These are phyloP conservation scores for Burhinus oedicnemus DNA, from an alignment of 2,113 vertebrate species.

Conservation along the genomic window DNA sequence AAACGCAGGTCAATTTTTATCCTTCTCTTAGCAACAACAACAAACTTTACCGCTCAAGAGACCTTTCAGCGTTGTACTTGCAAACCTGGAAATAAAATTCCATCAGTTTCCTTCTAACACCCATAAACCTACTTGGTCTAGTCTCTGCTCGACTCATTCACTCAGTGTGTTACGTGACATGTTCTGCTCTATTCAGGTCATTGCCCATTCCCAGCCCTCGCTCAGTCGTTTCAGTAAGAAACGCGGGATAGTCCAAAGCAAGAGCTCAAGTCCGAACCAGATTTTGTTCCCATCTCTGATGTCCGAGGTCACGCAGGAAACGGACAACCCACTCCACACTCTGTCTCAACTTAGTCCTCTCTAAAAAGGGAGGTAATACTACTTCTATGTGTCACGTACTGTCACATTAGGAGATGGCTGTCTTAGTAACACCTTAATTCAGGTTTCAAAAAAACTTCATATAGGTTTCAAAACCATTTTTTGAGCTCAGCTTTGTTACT, in stretches of 20 bases:
- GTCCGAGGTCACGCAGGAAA: not conserved
- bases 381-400: not conserved
- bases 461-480: not conserved
- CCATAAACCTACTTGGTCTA: not conserved
- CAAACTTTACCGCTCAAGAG: not conserved
- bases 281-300: not conserved
- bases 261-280: not conserved
- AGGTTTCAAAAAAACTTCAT: not conserved
- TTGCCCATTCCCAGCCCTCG: not conserved
- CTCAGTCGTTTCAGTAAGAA: not conserved
- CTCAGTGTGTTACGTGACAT: fast-evolving
- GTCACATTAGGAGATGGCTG: not conserved
- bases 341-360: not conserved
- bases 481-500: not conserved
- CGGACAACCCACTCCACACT: not conserved
- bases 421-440: not conserved
- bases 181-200: not conserved
- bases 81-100: not conserved
- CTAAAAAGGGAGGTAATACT: not conserved
- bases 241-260: not conserved
- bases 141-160: not conserved
- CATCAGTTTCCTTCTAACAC: not conserved
- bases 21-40: not conserved
- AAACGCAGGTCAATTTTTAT: not conserved
- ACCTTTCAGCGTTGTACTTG: not conserved